Evolutionary conservation across 2,888 invertebrate genomes (phyloP).

Genomic region (Schizaphis graminum): DNA sequence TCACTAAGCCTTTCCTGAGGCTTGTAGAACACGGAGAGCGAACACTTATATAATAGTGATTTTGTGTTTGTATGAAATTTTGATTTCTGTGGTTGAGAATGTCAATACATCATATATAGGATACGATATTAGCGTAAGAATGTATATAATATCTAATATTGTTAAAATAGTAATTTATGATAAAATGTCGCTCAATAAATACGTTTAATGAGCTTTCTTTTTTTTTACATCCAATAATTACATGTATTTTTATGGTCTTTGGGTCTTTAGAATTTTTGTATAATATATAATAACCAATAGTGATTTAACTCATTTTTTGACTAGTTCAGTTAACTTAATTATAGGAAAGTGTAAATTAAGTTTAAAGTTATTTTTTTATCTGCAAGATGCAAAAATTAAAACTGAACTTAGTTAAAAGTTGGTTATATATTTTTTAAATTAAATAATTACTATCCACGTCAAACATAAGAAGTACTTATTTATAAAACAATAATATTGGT

Average conservation of each 20-base stretch:
- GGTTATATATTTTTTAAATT: background rate
- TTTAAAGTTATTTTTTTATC: background rate
- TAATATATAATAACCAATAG: background rate
- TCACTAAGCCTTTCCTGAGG: background rate
- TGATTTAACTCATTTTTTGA: background rate
- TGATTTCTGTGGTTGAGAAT: slow-evolving; percentile 10
- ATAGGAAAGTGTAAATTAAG: background rate
- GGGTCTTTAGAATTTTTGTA: background rate
- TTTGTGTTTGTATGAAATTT: background rate
- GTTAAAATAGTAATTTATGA: background rate
- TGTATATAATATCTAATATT: background rate
- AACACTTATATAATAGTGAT: background rate
- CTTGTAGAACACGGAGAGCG: background rate
- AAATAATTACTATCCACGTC: background rate
- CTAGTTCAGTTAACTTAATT: background rate
- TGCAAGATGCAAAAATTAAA: background rate
- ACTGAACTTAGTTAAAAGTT: background rate
- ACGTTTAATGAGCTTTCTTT: background rate
- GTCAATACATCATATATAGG: background rate
- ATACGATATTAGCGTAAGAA: background rate
- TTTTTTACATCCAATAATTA: background rate
- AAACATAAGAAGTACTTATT: background rate
- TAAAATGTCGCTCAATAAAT: background rate
- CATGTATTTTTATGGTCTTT: background rate
- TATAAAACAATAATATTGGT: background rate